Conservation (phyloP, 2,797 vertebrate genomes). For the Poecilia gillii region DNA sequence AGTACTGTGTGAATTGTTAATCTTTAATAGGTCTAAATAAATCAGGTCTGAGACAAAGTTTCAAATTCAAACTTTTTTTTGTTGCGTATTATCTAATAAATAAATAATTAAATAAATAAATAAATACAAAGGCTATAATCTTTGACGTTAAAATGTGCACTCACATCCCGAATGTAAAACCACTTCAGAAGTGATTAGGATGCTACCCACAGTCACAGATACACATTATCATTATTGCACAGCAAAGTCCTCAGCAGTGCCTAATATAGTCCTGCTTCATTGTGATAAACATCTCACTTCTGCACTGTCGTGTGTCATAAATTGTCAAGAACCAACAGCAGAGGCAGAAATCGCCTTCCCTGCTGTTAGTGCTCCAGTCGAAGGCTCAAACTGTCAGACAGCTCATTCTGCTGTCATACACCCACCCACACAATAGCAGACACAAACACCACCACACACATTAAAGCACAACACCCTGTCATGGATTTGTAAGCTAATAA, state of each 20-base stretch:
- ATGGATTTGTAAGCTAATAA: constrained; percentile 35
- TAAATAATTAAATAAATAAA: too few species aligned
- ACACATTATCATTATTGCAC: background rate
- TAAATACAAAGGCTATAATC: background rate
- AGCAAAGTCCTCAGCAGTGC: constrained; percentile 1
- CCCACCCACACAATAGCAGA: constrained; percentile 29
- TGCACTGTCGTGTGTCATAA: constrained; percentile 27
- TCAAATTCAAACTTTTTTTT: background rate
- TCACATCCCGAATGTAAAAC: background rate
- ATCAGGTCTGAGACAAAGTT: background rate
- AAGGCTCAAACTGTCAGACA: constrained; percentile 20
- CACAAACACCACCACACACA: constrained; percentile 23
- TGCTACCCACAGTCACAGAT: background rate
- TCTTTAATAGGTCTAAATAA: background rate
- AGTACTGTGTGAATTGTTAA: background rate
- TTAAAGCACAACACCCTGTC: constrained; percentile 24
- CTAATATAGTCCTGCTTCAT: constrained; percentile 16
- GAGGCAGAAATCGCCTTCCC: constrained; percentile 33
- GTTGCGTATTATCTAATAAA: background rate
- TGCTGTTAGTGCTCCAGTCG: constrained; percentile 34
- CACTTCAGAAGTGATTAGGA: background rate
- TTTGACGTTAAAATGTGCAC: background rate
- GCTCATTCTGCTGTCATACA: constrained; percentile 38
- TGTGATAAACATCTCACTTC: constrained; percentile 1
- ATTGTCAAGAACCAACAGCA: constrained; percentile 36